Evolutionary conservation across 2,113 vertebrate species (phyloP), one percentile per base, ranked within the genome.

Genomic region (Vidua chalybeata): DNA sequence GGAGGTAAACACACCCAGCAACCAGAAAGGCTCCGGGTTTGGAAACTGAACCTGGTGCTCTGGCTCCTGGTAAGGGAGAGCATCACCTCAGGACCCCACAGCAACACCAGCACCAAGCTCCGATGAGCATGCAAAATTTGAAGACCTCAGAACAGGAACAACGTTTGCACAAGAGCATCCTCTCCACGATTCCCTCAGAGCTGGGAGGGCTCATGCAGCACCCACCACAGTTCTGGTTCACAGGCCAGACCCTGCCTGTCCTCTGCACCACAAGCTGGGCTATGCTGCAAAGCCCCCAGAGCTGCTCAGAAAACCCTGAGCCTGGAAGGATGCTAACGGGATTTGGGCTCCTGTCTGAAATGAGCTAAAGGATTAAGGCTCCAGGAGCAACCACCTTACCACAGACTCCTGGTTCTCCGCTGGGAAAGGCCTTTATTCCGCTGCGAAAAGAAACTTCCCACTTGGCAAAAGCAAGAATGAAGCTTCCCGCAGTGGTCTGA

Each of bases 381-480:
- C 31, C 92, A 83, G 54, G n/a, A 95, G 55, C 54, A 80, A 48
- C 79, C 46, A 31, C 61, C 72, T 93, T 54, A 66, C 37, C 58
- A 76, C 26, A 39, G 66, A 27, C 43, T 80, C 55, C 80, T 0
- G 0, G 63, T 46, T 45, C 55, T 95, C 82, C 0, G 2, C 54
- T 11, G 3, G 46, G 67, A 92, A 92, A 22, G 54, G 85, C 49
- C 49, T 95, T 95, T 91, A 94, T 91, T 94, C 75, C 0, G 0
- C 67, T 24, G 21, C 13, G 0, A 76, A 94, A 95, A 79, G 69
- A 84, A 94, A 89, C 81, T 91, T 95, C 87, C 93, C 81, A 74
- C 82, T 83, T 86, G 75, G 75, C 75, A 85, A 80, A 91, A 82
- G 71, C 84, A 83, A 85, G 90, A 93, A 88, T 71, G 88, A 93